Base-by-base conservation (phyloP, 2,113 vertebrate genomes). In the Geococcyx californianus region DNA sequence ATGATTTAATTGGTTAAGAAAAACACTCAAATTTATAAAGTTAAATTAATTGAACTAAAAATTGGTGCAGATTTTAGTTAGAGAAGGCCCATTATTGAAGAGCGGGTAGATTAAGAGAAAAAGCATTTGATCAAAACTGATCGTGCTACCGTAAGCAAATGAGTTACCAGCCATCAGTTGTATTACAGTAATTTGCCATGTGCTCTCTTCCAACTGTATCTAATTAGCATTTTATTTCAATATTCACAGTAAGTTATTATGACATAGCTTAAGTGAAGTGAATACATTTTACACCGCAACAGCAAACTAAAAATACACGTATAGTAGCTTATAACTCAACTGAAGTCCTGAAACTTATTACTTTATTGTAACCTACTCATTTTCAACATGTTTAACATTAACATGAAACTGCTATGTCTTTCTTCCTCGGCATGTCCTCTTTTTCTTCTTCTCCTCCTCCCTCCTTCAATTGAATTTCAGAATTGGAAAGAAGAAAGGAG, bases 211-310 rank as follows among this genome's bases (percentile, higher is more conserved):
- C 79, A 95, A 90, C 83, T 89, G 79, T 63, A 96, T 74, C 79
- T 83, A 95, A 93, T 94, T 94, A 93, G 83, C 90, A 95, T 96
- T 95, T 86, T 86, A 90, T 94, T 97, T 94, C 92, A 81, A 85
- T 94, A 94, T 74, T 95, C 93, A 77, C 59, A 90, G 68, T 84
- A 92, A 95, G 47, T 84, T 94, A 94, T 83, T 86, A 88, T 78
- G 83, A 90, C 68, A 92, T 31, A 92, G 73, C 68, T 90, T 78
- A 94, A 92, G 73, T 86, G 63, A 90, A 96, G 80, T 87, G 89
- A 93, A 78, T 93, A 81, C 31, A 81, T 89, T 89, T 91, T 54
- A 91, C 38, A 56, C 44, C 4, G 34, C 69, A 89, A 92, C 86
- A 95, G 84, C 77, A 91, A 91, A 81, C 73, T 87, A 68, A 89